These are phyloP conservation scores for Pseudocheirus occidentalis DNA, from an alignment of 2,797 vertebrate genomes.

Conservation along the genomic window DNA sequence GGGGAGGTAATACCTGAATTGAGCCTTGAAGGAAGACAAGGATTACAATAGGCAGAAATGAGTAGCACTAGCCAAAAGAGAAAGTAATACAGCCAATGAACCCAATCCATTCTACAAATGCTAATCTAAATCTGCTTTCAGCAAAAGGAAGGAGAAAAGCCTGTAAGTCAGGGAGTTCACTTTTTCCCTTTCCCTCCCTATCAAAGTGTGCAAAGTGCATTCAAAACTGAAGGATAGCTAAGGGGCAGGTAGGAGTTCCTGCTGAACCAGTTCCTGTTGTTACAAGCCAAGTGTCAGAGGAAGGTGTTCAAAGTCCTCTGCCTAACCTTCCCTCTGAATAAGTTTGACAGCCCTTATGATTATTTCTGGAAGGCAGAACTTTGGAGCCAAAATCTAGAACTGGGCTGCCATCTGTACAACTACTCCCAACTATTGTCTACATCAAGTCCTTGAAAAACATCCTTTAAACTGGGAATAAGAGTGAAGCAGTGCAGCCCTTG, in stretches of 20 bases:
- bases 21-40: background rate
- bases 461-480: background rate
- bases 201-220: background rate
- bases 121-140: constrained; percentile 2
- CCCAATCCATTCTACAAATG: constrained; percentile 6
- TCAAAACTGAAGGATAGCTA: constrained; percentile 47
- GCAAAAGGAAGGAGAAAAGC: constrained; percentile 11
- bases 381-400: background rate
- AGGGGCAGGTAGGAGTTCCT: constrained; percentile 65
- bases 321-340: constrained; percentile 37
- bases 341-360: background rate
- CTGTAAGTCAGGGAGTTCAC: background rate
- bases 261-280: constrained; percentile 64
- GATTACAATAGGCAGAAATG: background rate
- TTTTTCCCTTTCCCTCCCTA: background rate
- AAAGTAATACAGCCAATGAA: background rate
- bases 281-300: constrained; percentile 14
- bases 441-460: background rate
- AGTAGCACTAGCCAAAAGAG: background rate
- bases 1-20: background rate
- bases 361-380: constrained; percentile 51
- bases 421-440: constrained; percentile 8
- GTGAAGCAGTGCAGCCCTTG: background rate
- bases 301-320: constrained; percentile 44
- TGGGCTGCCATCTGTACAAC: background rate